Percentiles rank a stretch among this genome's conserved stretches.
phyloP scores from a whole-genome alignment of 2,113 vertebrate genomes.

The Megalops atlanticus region DNA sequence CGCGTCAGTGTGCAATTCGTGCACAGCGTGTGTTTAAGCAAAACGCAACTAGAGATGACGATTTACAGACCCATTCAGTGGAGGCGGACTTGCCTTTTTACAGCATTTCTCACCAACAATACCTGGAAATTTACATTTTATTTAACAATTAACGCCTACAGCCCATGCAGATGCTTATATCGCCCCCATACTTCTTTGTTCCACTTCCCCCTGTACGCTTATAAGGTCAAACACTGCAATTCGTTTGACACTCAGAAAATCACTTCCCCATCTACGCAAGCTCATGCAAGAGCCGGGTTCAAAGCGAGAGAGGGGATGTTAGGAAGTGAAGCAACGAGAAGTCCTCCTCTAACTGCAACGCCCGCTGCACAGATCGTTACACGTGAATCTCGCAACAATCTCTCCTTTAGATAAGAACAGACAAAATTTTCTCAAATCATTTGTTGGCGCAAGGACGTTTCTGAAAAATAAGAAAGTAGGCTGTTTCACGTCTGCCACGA shows the following conservation, averaged over 20 bases:
- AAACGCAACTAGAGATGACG: no score
- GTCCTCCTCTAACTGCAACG: not conserved
- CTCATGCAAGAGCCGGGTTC: not conserved
- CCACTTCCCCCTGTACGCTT: slow-evolving; percentile 7
- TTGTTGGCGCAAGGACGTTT: no score
- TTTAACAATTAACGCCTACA: not conserved
- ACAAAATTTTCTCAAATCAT: not conserved
- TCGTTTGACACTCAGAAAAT: not conserved
- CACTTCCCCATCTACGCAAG: slow-evolving; percentile 10
- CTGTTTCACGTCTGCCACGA: no score
- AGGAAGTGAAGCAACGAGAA: not conserved
- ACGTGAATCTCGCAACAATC: not conserved
- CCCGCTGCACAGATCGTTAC: not conserved
- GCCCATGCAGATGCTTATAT: not conserved
- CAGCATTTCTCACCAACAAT: not conserved
- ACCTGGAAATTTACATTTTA: not conserved
- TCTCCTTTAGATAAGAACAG: not conserved
- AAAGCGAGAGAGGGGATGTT: not conserved
- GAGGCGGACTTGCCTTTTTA: not conserved
- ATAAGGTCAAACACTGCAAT: slow-evolving; percentile 8
- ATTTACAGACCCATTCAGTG: no score
- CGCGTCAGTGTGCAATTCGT: no score
- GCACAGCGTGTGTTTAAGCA: no score
- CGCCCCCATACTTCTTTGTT: not conserved
- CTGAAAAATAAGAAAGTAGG: no score